Percentiles rank a stretch among this genome's conserved stretches.
phyloP scores from a whole-genome alignment of 2,888 invertebrate species.

The Cosmia pyralina region DNA sequence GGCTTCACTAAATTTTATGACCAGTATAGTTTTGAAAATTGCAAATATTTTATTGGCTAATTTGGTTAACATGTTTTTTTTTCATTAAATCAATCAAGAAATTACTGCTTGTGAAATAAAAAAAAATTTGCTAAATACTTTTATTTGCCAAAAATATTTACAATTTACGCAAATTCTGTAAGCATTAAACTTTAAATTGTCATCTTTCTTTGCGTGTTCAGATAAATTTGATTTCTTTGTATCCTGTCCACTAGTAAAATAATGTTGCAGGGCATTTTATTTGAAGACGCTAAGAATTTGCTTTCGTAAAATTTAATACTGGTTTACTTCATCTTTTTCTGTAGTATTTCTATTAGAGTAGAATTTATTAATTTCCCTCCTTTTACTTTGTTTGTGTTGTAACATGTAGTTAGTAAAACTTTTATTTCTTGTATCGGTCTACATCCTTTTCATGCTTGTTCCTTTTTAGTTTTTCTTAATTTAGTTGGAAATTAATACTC shows the following conservation, averaged over 20 bases:
- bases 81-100: neutral
- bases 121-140: neutral
- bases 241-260: neutral
- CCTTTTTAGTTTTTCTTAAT: slow-evolving; percentile 4
- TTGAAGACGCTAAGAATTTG: slow-evolving; percentile 3
- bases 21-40: neutral
- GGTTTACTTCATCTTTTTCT: neutral
- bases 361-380: neutral
- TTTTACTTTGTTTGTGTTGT: neutral
- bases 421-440: slow-evolving; percentile 16
- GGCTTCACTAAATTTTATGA: neutral
- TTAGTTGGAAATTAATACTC: slow-evolving; percentile 9
- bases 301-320: neutral
- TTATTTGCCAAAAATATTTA: neutral
- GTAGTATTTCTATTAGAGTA: neutral
- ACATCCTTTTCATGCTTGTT: neutral
- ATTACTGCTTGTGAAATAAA: neutral
- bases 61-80: too few species aligned
- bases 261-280: neutral
- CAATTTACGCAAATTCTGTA: neutral
- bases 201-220: slow-evolving; percentile 9
- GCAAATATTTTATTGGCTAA: neutral
- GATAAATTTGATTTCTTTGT: neutral
- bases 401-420: neutral
- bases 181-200: neutral